Conservation (phyloP, 2,797 vertebrate genomes). For the Enteromius paludinosus region DNA sequence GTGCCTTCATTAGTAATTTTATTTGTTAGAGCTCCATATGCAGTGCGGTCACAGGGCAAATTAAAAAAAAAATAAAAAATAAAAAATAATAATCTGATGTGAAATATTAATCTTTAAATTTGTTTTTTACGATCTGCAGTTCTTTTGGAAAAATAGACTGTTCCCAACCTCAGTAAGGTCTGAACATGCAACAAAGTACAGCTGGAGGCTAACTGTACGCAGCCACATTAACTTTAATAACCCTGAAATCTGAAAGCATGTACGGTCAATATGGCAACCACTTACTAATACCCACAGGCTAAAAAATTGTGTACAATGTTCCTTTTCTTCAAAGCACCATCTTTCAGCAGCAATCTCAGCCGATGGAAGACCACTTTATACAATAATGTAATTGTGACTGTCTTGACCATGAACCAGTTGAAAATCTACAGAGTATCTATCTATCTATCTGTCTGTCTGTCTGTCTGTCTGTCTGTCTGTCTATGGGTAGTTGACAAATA, state of each 20-base stretch:
- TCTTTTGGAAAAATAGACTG: not conserved
- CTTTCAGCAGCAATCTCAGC: conserved; percentile 7
- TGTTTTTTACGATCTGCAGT: not conserved
- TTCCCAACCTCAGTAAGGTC: not conserved
- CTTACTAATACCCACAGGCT: not conserved
- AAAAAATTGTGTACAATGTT: not conserved
- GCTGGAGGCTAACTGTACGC: not conserved
- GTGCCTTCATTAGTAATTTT: not conserved
- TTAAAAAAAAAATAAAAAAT: too few relatives aligned
- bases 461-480: not conserved
- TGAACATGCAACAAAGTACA: conserved; percentile 13
- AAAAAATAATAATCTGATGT: not conserved
- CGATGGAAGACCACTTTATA: not conserved
- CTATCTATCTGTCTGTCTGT: not conserved
- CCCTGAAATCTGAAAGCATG: conserved; percentile 16
- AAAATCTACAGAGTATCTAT: not conserved
- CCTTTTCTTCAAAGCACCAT: not conserved
- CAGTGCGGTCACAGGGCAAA: not conserved
- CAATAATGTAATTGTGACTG: not conserved
- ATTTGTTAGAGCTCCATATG: not conserved
- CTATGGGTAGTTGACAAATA: not conserved
- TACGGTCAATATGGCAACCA: not conserved
- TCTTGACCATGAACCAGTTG: not conserved
- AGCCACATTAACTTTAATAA: conserved; percentile 32
- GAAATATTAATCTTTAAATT: not conserved